Conservation (phyloP, 2,113 vertebrate genomes). For the Charina bottae region DNA sequence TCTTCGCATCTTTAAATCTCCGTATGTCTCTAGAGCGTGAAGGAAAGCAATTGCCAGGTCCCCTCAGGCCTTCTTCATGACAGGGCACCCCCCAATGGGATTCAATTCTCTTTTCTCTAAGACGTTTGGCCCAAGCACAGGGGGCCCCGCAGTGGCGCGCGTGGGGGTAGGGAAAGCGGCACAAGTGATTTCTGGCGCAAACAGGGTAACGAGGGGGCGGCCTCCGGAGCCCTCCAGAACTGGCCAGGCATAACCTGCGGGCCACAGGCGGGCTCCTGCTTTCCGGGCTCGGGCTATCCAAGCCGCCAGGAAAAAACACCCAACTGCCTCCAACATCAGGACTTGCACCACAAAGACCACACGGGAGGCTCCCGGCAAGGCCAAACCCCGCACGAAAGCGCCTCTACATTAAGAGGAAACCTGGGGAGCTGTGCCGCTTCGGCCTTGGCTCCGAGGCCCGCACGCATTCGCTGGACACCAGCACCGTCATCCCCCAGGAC, state of each 20-base stretch:
- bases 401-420: background rate
- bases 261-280: background rate
- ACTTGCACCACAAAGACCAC: background rate
- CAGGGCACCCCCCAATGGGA: background rate
- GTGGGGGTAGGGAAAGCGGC: background rate
- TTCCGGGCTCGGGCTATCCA: accelerated
- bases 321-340: background rate
- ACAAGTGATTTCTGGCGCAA: too few species aligned
- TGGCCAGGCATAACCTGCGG: too few species aligned
- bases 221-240: background rate
- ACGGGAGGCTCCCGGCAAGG: background rate
- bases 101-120: background rate
- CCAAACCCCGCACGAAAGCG: background rate
- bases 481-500: background rate
- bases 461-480: background rate
- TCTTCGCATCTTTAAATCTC: slow-evolving; percentile 98
- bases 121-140: background rate
- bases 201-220: too few species aligned
- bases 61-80: background rate
- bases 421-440: too few species aligned
- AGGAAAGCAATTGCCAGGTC: accelerated
- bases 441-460: background rate
- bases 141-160: background rate
- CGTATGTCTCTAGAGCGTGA: slow-evolving; percentile 85
- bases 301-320: background rate